Evolutionary conservation across 2,888 invertebrate genomes (phyloP).

Genomic region (Tenthredo distinguenda): DNA sequence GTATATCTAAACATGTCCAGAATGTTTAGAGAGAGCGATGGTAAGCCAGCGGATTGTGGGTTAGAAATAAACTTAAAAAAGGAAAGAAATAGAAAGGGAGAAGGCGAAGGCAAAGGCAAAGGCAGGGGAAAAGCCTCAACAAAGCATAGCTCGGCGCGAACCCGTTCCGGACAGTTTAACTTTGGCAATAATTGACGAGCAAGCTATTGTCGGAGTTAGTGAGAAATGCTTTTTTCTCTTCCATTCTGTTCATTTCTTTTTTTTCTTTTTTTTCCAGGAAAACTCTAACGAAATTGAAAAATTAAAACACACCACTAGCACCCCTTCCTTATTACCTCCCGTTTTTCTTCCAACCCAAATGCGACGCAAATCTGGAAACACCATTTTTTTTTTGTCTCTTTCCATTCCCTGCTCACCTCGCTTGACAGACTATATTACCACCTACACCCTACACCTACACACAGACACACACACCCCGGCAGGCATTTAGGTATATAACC

Average conservation of each 20-base stretch:
- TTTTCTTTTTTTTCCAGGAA: background rate
- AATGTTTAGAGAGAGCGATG: background rate
- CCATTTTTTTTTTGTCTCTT: background rate
- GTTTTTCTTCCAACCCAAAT: background rate
- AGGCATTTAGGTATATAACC: background rate
- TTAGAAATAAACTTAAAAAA: background rate
- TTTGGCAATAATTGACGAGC: constrained; percentile 28
- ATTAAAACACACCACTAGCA: constrained; percentile 6
- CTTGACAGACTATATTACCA: constrained; percentile 6
- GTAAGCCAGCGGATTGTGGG: too few relatives aligned
- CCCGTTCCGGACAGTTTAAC: constrained; percentile 37
- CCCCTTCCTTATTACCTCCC: background rate
- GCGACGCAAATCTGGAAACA: background rate
- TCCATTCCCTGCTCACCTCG: background rate
- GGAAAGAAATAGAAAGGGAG: too few relatives aligned
- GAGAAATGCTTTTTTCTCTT: background rate
- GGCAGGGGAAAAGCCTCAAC: constrained; percentile 20
- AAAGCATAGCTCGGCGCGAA: background rate
- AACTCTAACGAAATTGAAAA: constrained; percentile 15
- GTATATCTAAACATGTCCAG: background rate
- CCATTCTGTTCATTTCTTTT: background rate
- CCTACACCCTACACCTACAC: background rate
- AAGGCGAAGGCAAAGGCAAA: background rate
- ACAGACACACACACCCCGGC: background rate
- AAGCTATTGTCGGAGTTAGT: background rate